phyloP scores from a whole-genome alignment of 2,797 vertebrate species.

The Todus mexicanus region DNA sequence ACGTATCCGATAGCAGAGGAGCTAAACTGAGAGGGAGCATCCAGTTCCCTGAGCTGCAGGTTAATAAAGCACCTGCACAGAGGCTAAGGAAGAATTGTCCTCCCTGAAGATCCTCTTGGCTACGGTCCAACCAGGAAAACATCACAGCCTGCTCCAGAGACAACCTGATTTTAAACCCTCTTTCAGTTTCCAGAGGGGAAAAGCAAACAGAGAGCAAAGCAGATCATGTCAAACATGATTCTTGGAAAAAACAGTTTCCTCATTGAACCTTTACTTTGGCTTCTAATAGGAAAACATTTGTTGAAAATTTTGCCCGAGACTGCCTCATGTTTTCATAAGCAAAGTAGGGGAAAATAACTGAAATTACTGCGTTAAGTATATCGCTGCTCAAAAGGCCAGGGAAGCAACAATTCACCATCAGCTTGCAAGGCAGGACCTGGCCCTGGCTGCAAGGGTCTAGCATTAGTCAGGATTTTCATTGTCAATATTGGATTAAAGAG shows the following conservation, averaged over 20 bases:
- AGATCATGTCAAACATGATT: fast-evolving
- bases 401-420: neutral
- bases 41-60: neutral
- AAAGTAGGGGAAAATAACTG: neutral
- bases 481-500: neutral
- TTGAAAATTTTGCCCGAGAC: neutral
- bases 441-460: neutral
- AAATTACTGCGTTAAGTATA: neutral
- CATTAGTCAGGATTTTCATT: neutral
- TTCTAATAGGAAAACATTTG: neutral
- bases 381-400: neutral
- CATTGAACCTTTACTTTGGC: neutral
- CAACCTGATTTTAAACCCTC: neutral
- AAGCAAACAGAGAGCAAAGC: neutral
- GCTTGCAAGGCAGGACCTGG: neutral
- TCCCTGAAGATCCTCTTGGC: neutral
- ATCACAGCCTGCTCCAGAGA: neutral
- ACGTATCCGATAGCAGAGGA: neutral
- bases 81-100: neutral
- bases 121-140: neutral
- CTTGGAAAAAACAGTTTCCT: neutral
- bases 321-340: neutral
- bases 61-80: neutral
- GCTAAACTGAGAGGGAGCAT: neutral
- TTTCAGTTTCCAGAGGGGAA: neutral